phyloP scores from a whole-genome alignment of 2,888 invertebrate genomes.

The Chromoteleia sp. region DNA sequence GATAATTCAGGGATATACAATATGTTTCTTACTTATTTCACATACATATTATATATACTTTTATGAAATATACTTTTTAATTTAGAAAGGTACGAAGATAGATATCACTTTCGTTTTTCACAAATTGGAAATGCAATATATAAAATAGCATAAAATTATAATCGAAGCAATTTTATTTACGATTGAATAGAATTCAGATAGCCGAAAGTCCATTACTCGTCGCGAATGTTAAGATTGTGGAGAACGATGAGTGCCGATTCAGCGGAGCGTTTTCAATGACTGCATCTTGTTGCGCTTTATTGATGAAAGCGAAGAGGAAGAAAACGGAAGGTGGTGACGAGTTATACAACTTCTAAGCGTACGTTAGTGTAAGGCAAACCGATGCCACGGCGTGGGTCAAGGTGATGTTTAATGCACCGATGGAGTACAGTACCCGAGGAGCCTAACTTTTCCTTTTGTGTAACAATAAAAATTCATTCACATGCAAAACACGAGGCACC shows the following conservation, averaged over 20 bases:
- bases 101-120: too few relatives aligned
- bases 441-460: conserved; percentile 28
- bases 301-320: conserved; percentile 40
- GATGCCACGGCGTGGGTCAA: conserved; percentile 52
- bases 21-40: too few relatives aligned
- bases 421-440: conserved; percentile 31
- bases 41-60: too few relatives aligned
- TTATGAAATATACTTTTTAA: too few relatives aligned
- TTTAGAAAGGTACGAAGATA: too few relatives aligned
- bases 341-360: conserved; percentile 52
- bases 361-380: conserved; percentile 18
- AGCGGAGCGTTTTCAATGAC: conserved; percentile 34
- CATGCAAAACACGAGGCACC: conserved; percentile 45
- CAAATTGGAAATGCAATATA: too few relatives aligned
- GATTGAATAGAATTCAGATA: too few relatives aligned
- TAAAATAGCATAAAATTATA: too few relatives aligned
- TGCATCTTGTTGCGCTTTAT: conserved; percentile 41
- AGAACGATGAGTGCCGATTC: conserved; percentile 51
- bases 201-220: too few relatives aligned
- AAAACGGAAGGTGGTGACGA: conserved; percentile 49
- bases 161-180: too few relatives aligned
- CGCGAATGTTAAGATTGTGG: too few relatives aligned
- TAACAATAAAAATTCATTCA: conserved; percentile 58
- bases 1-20: too few relatives aligned
- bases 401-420: conserved; percentile 56